Percentiles rank a stretch among this genome's conserved stretches.
phyloP scores from a whole-genome alignment of 1,140 invertebrate genomes.

The Paraescarpia echinospica region DNA sequence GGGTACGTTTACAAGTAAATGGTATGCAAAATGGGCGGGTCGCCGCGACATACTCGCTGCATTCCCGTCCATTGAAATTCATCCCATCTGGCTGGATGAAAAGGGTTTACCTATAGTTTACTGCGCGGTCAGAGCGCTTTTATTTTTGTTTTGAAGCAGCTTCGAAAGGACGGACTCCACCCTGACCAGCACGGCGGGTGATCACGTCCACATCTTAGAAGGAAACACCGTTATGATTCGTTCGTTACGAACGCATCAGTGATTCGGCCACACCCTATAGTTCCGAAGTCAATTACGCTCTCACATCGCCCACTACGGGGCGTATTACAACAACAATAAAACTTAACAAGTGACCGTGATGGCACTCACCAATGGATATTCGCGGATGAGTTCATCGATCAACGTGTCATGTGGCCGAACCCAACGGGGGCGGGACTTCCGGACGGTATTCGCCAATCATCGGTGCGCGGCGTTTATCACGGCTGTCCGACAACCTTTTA shows the following conservation, averaged over 20 bases:
- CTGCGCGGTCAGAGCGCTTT: background rate
- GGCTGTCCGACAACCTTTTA: background rate
- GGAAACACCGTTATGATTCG: background rate
- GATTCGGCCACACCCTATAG: background rate
- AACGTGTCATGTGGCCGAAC: background rate
- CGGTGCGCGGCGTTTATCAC: background rate
- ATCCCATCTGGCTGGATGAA: background rate
- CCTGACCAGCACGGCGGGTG: background rate
- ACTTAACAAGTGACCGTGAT: background rate
- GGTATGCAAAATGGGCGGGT: too few species aligned
- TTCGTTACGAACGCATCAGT: background rate
- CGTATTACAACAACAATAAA: background rate
- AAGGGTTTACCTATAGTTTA: background rate
- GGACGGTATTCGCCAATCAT: background rate
- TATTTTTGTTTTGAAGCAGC: background rate
- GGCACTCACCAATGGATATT: background rate
- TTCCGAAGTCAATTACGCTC: background rate
- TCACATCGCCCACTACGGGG: background rate
- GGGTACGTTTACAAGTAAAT: too few species aligned
- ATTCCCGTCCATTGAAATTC: too few species aligned
- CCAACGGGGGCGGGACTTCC: background rate
- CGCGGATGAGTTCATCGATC: background rate
- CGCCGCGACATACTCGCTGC: too few species aligned
- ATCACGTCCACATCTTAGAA: background rate
- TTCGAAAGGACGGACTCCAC: background rate